These are phyloP conservation scores for Columba janthina DNA, from an alignment of 2,113 vertebrate genomes.

Conservation along the genomic window DNA sequence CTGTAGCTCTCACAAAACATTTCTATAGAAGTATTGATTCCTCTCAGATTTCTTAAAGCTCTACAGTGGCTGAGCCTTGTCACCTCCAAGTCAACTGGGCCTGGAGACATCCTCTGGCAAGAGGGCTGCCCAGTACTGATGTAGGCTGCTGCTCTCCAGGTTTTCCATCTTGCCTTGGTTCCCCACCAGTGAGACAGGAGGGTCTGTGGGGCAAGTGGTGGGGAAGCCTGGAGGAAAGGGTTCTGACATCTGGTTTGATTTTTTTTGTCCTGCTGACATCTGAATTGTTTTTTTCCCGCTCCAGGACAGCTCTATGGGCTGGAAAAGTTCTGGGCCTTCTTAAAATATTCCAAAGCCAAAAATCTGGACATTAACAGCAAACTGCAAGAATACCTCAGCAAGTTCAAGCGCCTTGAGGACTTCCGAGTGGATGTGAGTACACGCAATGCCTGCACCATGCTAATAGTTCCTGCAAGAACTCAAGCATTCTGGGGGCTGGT, in stretches of 20 bases:
- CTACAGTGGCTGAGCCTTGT: background rate
- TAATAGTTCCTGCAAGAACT: background rate
- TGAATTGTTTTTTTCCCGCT: background rate
- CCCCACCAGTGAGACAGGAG: background rate
- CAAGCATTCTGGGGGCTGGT: background rate
- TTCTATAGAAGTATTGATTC: background rate
- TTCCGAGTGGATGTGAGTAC: slow-evolving; percentile 96
- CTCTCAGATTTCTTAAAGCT: background rate
- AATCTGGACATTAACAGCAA: slow-evolving; percentile 93
- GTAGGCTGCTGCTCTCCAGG: background rate
- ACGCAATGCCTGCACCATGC: background rate
- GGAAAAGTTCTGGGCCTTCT: slow-evolving; percentile 99
- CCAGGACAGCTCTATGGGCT: slow-evolving; percentile 96
- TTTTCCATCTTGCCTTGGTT: background rate
- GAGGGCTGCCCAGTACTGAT: background rate
- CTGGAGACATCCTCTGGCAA: background rate
- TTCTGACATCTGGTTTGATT: background rate
- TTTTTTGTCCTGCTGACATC: background rate
- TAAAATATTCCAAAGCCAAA: slow-evolving; percentile 99
- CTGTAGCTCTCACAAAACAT: background rate
- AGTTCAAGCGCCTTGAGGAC: slow-evolving; percentile 96
- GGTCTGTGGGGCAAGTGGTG: background rate
- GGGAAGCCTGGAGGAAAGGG: background rate
- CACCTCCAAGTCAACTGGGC: background rate
- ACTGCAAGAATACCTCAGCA: slow-evolving; percentile 92